phyloP scores from a whole-genome alignment of 2,113 vertebrate species.

The Clarias gariepinus region DNA sequence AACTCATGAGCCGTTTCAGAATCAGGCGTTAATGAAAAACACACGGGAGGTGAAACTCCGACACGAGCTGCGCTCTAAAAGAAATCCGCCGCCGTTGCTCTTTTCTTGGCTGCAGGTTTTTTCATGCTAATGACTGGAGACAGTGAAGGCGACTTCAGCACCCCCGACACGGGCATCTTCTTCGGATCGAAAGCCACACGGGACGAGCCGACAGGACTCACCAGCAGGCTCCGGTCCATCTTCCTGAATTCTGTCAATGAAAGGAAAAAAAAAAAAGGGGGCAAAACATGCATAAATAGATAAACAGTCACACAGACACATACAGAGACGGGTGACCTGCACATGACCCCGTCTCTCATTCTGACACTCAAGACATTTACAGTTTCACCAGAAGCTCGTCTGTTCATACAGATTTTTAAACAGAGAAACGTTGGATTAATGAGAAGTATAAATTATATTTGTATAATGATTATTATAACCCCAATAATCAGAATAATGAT shows the following conservation, averaged over 20 bases:
- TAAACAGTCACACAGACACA: no score
- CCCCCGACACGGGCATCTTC: constrained; percentile 83
- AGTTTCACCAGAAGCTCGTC: not conserved
- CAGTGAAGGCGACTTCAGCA: constrained; percentile 78
- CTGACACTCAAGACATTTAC: not conserved
- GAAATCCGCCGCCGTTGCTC: constrained; percentile 63
- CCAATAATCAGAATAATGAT: no score
- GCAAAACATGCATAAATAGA: not conserved
- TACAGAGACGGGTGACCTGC: not conserved
- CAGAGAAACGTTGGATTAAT: no score
- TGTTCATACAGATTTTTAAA: not conserved
- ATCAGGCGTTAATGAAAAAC: not conserved
- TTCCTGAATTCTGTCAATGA: constrained; percentile 85
- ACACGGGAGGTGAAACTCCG: not conserved
- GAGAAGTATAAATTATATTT: no score
- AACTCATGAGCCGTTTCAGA: not conserved
- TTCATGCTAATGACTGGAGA: not conserved
- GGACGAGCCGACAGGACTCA: constrained; percentile 83
- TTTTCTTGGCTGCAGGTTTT: constrained; percentile 44
- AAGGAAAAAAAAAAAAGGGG: not conserved
- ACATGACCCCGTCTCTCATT: no score
- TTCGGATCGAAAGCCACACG: constrained; percentile 90
- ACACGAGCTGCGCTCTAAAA: constrained; percentile 55
- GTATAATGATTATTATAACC: no score
- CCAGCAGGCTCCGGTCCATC: constrained; percentile 85